Evolutionary conservation across 37 sponge, comb jelly and placozoan genomes (phyloP).

Genomic region (Ianthella basta): DNA sequence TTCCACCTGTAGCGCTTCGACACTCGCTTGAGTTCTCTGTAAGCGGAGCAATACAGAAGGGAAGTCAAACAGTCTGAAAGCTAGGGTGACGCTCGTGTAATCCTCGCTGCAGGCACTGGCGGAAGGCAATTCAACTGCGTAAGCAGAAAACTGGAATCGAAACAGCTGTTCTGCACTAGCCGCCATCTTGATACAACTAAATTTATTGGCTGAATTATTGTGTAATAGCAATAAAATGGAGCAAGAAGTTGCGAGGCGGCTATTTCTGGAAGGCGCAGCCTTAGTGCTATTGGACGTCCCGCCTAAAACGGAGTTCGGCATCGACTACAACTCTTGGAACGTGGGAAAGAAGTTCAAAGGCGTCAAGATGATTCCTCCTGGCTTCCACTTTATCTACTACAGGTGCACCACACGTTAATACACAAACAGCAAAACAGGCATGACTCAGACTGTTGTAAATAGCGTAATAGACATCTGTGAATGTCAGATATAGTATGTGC

Average conservation of each 20-base stretch:
- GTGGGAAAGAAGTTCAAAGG: slow-evolving; percentile 92
- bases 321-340: slow-evolving; percentile 94
- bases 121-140: not conserved
- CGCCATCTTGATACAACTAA: not conserved
- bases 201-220: not conserved
- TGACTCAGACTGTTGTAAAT: not conserved
- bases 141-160: slow-evolving; percentile 9
- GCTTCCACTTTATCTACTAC: slow-evolving; percentile 92
- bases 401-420: too few species aligned
- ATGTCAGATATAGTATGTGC: slow-evolving; percentile 3
- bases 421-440: not conserved
- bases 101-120: not conserved
- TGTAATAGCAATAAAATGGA: slow-evolving; percentile 58
- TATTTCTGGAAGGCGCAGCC: slow-evolving; percentile 76
- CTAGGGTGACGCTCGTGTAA: not conserved
- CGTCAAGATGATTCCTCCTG: slow-evolving; percentile 99
- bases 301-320: slow-evolving; percentile 88
- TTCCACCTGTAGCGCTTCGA: not conserved
- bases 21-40: not conserved
- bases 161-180: not conserved
- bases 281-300: slow-evolving; percentile 79
- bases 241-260: slow-evolving; percentile 59
- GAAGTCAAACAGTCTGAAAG: slow-evolving; percentile 2
- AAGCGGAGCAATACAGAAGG: not conserved
- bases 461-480: not conserved